Base-by-base conservation (phyloP, 2,113 vertebrate genomes). In the Acrocephalus kingi region DNA sequence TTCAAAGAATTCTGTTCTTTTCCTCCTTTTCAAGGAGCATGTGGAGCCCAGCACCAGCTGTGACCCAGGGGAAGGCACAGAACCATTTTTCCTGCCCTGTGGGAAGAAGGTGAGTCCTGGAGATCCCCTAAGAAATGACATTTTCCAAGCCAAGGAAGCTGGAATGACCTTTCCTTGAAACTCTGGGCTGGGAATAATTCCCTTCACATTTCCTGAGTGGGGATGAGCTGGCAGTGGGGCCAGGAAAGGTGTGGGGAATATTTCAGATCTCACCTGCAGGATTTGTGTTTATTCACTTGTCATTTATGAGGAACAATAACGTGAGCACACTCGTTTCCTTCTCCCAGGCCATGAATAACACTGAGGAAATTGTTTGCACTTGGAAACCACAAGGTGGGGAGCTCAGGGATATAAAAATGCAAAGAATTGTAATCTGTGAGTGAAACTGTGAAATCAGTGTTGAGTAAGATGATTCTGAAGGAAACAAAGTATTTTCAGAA, bases 321-420 rank as follows among this genome's bases (percentile, higher is more conserved):
- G 25, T 55, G 67, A 88, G 37, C 24, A 35, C 75, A 54, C 68
- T 31, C 2, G 11, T 55, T 85, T 63, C 51, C 80, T 89, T 48
- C 43, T 25, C 28, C 77, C 74, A 54, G 41, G 71, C 87, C 73
- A 41, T 86, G 81, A 87, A 84, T 86, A 63, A 93, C 75, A 91
- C 58, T 96, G 82, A 95, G 87, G 73, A 59, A 76, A 58, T 55
- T 80, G 92, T 95, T 95, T 93, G 90, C 87, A 66, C 61, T 89
- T 67, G 72, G 46, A 96, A 93, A 94, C 81, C 80, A 77, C 37
- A 58, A 86, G 62, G 82, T 77, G 67, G 61, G 87, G 87, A 95
- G 68, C 62, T 94, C 72, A 6, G 7, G 55, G 90, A 35, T 48
- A 66, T 35, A 95, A 94, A 90, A 97, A 73, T 76, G 68, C 83